phyloP scores from a whole-genome alignment of 2,888 invertebrate species.

The Odontomyia ornata region DNA sequence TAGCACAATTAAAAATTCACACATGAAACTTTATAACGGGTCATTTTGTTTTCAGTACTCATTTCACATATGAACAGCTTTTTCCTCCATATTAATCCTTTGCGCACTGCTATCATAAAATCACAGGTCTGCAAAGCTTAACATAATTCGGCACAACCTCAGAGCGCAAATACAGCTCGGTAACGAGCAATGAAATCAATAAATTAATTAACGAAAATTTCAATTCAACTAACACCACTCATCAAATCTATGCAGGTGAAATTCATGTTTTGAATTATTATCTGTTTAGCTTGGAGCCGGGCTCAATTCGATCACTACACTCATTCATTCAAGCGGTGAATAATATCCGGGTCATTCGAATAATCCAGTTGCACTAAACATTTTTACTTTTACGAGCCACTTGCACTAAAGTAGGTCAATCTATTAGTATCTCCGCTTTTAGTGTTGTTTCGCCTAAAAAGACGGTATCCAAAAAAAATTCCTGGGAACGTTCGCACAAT shows the following conservation, averaged over 20 bases:
- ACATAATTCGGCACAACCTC: background rate
- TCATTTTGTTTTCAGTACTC: background rate
- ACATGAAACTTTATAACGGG: background rate
- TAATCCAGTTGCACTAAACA: conserved; percentile 34
- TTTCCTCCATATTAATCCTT: background rate
- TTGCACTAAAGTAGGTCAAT: conserved; percentile 41
- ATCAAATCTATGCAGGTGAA: conserved; percentile 36
- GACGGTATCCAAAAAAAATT: background rate
- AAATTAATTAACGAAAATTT: background rate
- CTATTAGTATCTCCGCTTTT: conserved; percentile 17
- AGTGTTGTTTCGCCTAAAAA: background rate
- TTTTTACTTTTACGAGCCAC: conserved; percentile 29
- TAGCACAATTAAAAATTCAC: background rate
- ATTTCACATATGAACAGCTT: background rate
- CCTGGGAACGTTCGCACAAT: background rate
- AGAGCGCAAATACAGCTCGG: background rate
- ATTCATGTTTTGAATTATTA: conserved; percentile 31
- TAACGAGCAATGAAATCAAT: background rate
- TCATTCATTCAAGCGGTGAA: background rate
- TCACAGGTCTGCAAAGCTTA: background rate
- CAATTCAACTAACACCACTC: conserved; percentile 33
- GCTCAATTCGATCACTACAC: conserved; percentile 20
- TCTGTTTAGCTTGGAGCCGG: background rate
- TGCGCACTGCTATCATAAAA: background rate
- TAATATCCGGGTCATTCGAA: conserved; percentile 48